These are phyloP conservation scores for Acipenser oxyrinchus DNA, from an alignment of 2,797 vertebrate species.

Conservation along the genomic window DNA sequence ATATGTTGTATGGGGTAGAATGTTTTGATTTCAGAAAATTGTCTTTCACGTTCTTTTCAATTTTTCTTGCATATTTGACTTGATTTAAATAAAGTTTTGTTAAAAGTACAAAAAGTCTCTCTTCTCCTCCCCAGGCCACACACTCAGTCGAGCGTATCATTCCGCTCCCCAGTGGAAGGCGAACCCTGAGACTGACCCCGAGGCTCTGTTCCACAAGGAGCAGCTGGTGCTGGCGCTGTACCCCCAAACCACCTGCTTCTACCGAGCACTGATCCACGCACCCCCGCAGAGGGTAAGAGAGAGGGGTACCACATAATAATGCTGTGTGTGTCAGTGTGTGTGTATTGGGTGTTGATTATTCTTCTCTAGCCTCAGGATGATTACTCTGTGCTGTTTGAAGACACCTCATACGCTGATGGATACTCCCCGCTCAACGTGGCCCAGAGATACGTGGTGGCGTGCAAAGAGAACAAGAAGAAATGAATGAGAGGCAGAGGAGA, in stretches of 20 bases:
- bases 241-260: slow-evolving; percentile 90
- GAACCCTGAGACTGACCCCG: slow-evolving; percentile 85
- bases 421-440: slow-evolving; percentile 89
- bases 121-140: slow-evolving; percentile 63
- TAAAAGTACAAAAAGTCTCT: background rate
- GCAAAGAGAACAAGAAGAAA: slow-evolving; percentile 91
- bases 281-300: slow-evolving; percentile 74
- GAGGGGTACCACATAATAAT: background rate
- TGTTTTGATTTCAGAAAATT: too few species aligned
- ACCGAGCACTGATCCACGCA: slow-evolving; percentile 81
- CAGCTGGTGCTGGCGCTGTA: slow-evolving; percentile 88
- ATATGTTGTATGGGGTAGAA: too few species aligned
- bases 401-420: slow-evolving; percentile 84
- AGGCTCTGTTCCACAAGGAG: slow-evolving; percentile 83
- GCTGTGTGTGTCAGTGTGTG: background rate
- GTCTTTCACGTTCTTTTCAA: too few species aligned
- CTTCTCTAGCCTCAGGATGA: slow-evolving; percentile 78
- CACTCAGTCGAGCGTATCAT: slow-evolving; percentile 81
- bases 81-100: background rate
- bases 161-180: slow-evolving; percentile 88
- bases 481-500: slow-evolving; percentile 36
- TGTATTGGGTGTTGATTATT: background rate
- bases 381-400: slow-evolving; percentile 86
- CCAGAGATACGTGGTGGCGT: slow-evolving; percentile 86
- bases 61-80: background rate